A percentile compares a stretch with the other conserved stretches of the same genome.
phyloP scores from a whole-genome alignment of 1,140 invertebrate species.

The Amyelois transitella region DNA sequence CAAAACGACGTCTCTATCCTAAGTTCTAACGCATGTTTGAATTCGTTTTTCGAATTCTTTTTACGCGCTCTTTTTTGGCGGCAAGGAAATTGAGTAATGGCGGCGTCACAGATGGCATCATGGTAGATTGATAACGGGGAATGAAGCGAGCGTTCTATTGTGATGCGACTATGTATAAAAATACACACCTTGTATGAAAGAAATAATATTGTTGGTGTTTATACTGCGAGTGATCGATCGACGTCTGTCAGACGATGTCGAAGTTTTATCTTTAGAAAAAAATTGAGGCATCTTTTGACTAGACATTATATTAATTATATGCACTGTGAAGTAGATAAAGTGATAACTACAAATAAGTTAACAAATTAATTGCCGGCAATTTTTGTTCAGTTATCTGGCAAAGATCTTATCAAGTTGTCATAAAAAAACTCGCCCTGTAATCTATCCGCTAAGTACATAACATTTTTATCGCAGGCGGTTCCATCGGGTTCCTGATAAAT shows the following conservation, averaged over 20 bases:
- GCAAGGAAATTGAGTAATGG: constrained; percentile 72
- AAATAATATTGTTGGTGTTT: not conserved
- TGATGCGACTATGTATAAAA: constrained; percentile 35
- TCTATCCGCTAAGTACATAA: not conserved
- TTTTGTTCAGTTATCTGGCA: constrained; percentile 7
- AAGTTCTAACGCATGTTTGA: constrained; percentile 30
- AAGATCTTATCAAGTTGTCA: constrained; percentile 12
- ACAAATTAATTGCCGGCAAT: not conserved
- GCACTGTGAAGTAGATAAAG: not conserved
- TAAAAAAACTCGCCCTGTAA: constrained; percentile 8
- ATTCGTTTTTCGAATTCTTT: constrained; percentile 46
- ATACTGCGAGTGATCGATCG: not conserved
- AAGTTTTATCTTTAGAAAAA: not conserved
- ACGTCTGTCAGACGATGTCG: not conserved
- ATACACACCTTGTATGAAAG: not conserved
- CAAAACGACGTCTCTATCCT: constrained; percentile 25
- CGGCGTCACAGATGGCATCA: constrained; percentile 71
- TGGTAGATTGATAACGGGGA: constrained; percentile 70
- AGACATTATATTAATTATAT: not conserved
- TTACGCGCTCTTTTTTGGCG: constrained; percentile 56
- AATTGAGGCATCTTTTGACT: not conserved
- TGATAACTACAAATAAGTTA: not conserved
- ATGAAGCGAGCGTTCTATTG: constrained; percentile 59
- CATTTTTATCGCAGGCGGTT: constrained; percentile 1
- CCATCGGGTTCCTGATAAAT: constrained; percentile 38